Base-by-base conservation (phyloP, 2,888 invertebrate species). In the Stegana nigrithorax region DNA sequence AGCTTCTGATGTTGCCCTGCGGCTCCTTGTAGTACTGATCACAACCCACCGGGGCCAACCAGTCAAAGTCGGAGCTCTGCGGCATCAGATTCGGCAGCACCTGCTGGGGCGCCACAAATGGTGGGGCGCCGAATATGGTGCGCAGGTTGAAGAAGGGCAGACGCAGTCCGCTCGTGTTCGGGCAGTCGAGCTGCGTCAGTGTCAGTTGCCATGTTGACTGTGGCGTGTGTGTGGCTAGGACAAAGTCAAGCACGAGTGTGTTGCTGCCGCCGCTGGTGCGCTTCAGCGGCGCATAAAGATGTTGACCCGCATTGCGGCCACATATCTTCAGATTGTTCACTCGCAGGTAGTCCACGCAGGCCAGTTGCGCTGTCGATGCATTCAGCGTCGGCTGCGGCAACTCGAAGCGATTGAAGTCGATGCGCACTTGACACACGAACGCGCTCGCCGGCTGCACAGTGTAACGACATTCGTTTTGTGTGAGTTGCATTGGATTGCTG, bases 251-350 rank as follows among this genome's bases (percentile, higher is more conserved):
- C 86, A 58, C 87, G 4, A 81, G 70, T 59, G 75, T 73, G 26
- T 79, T 71, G 27, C 73, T 71, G 3, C 77, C 76, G 7, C 64
- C 66, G 19, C 59, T 62, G 4, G 59, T 70, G 1, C 66, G 73
- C 50, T 70, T 73, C 60, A 83, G 79, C 3, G 81, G 83, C n/a
- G 85, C 63, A 69, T 84, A 83, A 59, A 84, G 77, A 73, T 91
- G 91, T 67, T 91, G 91, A 14, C 89, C 89, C 60, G 85, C 88
- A 73, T 90, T 91, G 72, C 89, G 88, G 1, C 91, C 91, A 65
- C 91, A 91, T 0, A 91, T 79, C 0, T 64, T 76, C 53, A 83
- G 73, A n/a, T 73, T 73, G 50, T 78, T 81, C 53, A 84, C 72
- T 36, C 75, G 70, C 65, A 85, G 58, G 57, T 73, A 72, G 67